These are phyloP conservation scores for Lacerta agilis DNA, from an alignment of 2,797 vertebrate species.

Conservation along the genomic window DNA sequence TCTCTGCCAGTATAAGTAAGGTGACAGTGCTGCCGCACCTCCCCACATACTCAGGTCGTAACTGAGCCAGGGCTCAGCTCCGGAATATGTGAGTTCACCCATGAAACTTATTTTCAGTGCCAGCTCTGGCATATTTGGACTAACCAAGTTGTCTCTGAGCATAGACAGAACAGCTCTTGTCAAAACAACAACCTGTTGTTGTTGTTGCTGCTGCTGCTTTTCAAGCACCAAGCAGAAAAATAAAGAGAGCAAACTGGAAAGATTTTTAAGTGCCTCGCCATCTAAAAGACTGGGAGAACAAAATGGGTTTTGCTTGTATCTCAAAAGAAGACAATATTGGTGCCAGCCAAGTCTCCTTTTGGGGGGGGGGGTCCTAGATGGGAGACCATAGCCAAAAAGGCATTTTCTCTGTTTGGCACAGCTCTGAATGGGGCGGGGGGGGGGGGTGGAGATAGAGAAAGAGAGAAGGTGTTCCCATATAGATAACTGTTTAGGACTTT, in stretches of 20 bases:
- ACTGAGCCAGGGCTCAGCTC: not conserved
- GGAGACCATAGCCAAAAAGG: no score
- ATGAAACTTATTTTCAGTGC: not conserved
- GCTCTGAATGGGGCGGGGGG: no score
- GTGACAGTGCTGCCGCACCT: not conserved
- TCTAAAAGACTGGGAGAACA: not conserved
- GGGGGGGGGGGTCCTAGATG: no score
- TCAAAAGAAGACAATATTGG: no score
- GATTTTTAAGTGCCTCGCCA: not conserved
- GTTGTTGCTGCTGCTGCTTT: not conserved
- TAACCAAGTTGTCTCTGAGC: not conserved
- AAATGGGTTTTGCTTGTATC: no score
- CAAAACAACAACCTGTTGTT: no score
- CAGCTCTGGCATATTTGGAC: not conserved
- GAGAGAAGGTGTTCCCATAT: no score
- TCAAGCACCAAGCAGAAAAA: not conserved
- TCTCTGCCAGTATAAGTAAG: not conserved
- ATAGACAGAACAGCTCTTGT: not conserved
- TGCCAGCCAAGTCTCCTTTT: no score
- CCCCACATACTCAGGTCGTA: not conserved
- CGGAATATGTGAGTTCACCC: not conserved
- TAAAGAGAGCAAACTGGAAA: not conserved
- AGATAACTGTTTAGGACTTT: no score
- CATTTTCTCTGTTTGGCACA: no score
- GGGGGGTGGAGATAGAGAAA: no score